phyloP scores from a whole-genome alignment of 2,888 invertebrate species.

The Sphaerophoria taeniata region DNA sequence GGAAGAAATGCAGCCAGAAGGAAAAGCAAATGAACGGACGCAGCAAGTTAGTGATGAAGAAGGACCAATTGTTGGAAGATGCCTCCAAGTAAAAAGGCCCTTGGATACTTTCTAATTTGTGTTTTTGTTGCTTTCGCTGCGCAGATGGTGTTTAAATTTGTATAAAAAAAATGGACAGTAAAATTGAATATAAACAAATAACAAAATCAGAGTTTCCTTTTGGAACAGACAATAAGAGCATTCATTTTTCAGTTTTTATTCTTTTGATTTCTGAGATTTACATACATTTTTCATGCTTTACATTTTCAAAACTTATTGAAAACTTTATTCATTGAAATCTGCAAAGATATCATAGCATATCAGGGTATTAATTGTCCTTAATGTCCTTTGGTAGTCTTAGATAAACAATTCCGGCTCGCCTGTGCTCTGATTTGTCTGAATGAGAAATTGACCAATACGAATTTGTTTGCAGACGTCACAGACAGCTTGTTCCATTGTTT shows the following conservation, averaged over 20 bases:
- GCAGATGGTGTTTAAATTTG: conserved; percentile 46
- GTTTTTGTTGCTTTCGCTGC: conserved; percentile 50
- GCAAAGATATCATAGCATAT: conserved; percentile 11
- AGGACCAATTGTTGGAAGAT: neutral
- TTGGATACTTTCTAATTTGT: conserved; percentile 50
- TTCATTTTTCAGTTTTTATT: neutral
- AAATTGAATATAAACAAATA: too few species aligned
- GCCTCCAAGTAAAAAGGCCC: conserved; percentile 41
- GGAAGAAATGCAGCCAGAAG: conserved; percentile 81
- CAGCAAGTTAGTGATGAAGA: neutral
- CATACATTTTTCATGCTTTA: conserved; percentile 41
- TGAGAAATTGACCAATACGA: conserved; percentile 98
- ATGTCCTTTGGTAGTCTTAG: conserved; percentile 98
- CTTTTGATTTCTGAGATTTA: conserved; percentile 29
- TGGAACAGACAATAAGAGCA: neutral
- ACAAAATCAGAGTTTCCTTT: too few species aligned
- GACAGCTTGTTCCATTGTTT: conserved; percentile 99
- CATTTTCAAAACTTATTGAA: conserved; percentile 45
- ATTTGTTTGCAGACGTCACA: conserved; percentile 99
- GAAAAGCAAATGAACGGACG: conserved; percentile 37
- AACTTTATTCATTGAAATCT: neutral
- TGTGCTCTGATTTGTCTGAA: conserved; percentile 97
- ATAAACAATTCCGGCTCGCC: conserved; percentile 99
- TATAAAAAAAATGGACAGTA: conserved; percentile 33
- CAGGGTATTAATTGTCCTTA: conserved; percentile 85